Conservation (phyloP, 2,113 vertebrate genomes). For the Hylia prasina region DNA sequence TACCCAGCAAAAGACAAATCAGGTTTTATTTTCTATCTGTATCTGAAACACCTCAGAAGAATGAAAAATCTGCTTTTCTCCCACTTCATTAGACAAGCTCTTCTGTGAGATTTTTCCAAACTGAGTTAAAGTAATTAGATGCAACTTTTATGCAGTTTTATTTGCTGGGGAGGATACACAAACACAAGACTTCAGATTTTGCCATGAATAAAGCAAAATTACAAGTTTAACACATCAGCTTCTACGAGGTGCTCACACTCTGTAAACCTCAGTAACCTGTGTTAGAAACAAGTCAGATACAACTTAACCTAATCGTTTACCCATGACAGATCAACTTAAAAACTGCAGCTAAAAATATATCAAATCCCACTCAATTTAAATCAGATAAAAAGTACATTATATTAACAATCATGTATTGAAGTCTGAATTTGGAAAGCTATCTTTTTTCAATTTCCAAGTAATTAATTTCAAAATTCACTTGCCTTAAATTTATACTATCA, state of each 20-base stretch:
- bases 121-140: neutral
- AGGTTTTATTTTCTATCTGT: neutral
- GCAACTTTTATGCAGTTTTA: neutral
- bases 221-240: neutral
- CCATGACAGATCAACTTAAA: neutral
- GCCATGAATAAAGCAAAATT: neutral
- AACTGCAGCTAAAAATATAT: neutral
- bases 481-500: neutral
- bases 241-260: neutral
- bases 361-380: neutral
- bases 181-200: neutral
- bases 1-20: neutral
- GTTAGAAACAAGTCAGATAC: neutral
- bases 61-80: neutral
- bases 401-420: neutral
- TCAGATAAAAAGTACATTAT: neutral
- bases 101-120: neutral
- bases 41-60: neutral
- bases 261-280: neutral
- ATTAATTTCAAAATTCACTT: neutral
- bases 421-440: neutral
- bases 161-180: neutral
- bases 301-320: neutral
- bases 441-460: neutral
- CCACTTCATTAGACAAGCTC: neutral